A percentile compares a stretch with the other conserved stretches of the same genome.
phyloP scores from a whole-genome alignment of 2,888 invertebrate genomes.

The Resseliella maxima region DNA sequence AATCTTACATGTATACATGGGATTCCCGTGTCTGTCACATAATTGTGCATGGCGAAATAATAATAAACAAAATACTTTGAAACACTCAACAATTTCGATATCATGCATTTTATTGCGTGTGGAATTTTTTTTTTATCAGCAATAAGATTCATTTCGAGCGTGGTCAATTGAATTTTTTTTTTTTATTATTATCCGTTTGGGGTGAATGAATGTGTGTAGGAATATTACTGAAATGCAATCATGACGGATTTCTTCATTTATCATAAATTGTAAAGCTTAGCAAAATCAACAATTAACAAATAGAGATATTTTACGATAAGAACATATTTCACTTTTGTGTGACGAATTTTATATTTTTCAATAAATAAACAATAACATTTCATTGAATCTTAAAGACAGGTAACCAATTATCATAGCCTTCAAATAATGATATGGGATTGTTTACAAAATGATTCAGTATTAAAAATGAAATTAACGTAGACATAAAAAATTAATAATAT shows the following conservation, averaged over 20 bases:
- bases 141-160: background rate
- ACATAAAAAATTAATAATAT: no score
- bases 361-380: background rate
- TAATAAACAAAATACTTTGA: background rate
- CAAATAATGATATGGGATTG: no score
- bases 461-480: no score
- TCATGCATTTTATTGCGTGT: slow-evolving; percentile 8
- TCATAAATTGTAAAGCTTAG: background rate
- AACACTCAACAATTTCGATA: background rate
- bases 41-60: background rate
- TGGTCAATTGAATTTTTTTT: background rate
- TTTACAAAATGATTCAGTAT: no score
- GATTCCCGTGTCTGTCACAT: background rate
- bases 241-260: background rate
- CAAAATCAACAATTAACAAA: background rate
- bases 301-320: background rate
- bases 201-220: background rate
- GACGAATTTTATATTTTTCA: no score
- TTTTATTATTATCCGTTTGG: background rate
- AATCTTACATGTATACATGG: background rate
- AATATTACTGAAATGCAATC: background rate
- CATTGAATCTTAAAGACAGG: no score
- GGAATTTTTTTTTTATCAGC: slow-evolving; percentile 24
- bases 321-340: background rate
- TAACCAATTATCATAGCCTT: no score